Evolutionary conservation across 2,797 vertebrate species (phyloP), one percentile per base, ranked within the genome.

Genomic region (Acrocephalus scirpaceus): DNA sequence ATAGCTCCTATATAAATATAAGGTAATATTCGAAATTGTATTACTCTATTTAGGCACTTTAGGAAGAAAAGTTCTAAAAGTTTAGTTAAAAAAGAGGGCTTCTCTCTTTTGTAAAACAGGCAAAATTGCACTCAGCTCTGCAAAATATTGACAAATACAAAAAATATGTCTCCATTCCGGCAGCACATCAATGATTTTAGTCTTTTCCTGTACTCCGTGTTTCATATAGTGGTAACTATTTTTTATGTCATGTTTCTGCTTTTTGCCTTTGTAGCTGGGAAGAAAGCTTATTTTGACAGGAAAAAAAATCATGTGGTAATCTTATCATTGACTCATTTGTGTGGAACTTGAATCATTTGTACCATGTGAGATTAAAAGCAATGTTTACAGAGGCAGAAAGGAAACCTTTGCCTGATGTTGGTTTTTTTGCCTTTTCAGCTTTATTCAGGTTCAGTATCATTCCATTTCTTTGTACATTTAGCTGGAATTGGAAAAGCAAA

Each of bases 261-360:
- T 89, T 82, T 89, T 95, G 42, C 18, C 1, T 82, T 89, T 91
- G 60, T 77, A 83, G 38, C 64, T 92, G 71, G 48, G 54, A 91
- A 93, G 32, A 86, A 93, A 82, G 48, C 14, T 73, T 88, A 61
- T 82, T 94, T 92, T 89, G 88, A 87, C 74, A 87, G 57, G 77
- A 56, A 89, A 65, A 89, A 77, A 57, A 60, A 60, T 34, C 25
- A 11, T 10, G 47, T 73, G 80, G 25, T 57, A 94, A 70, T 89
- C 92, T 91, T 91, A 82, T 82, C 53, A 64, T 74, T 82, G 91
- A 92, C 88, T 92, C 67, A 50, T 72, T 95, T 92, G 16, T 75
- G 61, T 70, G 64, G 87, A 88, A 77, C 66, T 79, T 61, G 66
- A 86, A 81, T 88, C 4, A 73, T 78, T 90, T 92, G 56, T 78